phyloP scores from a whole-genome alignment of 2,888 invertebrate species.

The Caenorhabditis sp. region DNA sequence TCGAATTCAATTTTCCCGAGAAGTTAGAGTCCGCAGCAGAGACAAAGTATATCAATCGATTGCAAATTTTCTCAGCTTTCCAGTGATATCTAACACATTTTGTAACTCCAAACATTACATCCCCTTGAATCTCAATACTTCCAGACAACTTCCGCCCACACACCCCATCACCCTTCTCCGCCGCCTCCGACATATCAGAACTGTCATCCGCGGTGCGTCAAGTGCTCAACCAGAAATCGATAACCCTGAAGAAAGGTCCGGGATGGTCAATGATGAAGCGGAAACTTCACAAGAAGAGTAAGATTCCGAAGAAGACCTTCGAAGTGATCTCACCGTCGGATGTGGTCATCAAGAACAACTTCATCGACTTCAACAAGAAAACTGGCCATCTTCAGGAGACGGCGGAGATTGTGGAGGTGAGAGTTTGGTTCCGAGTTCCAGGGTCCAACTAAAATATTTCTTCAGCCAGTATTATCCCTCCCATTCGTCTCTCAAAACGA shows the following conservation, averaged over 20 bases:
- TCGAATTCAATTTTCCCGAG: too few species aligned
- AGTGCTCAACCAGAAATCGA: constrained; percentile 7
- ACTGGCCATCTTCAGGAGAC: constrained; percentile 52
- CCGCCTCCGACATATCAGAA: constrained; percentile 51
- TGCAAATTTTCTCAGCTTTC: too few species aligned
- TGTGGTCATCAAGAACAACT: constrained; percentile 3
- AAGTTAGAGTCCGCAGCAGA: too few species aligned
- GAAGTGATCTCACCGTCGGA: constrained; percentile 11
- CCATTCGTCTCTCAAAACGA: constrained; percentile 33
- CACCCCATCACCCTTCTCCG: constrained; percentile 22
- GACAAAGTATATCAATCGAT: too few species aligned
- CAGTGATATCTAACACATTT: too few species aligned
- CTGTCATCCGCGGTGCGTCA: constrained; percentile 42
- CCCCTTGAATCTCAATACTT: too few species aligned
- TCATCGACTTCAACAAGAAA: constrained; percentile 14
- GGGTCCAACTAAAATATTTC: neutral
- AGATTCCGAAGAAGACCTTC: constrained; percentile 4
- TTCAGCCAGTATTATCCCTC: constrained; percentile 38
- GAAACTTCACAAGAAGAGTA: constrained; percentile 23
- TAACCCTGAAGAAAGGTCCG: constrained; percentile 7
- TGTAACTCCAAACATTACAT: neutral
- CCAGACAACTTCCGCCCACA: constrained; percentile 45
- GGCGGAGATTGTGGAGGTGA: constrained; percentile 58
- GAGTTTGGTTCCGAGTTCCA: too few species aligned
- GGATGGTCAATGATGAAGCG: constrained; percentile 48